A percentile compares a stretch with the other conserved stretches of the same genome.
These are phyloP conservation scores for Philaenus spumarius DNA, from an alignment of 1,140 invertebrate genomes.

Conservation along the genomic window DNA sequence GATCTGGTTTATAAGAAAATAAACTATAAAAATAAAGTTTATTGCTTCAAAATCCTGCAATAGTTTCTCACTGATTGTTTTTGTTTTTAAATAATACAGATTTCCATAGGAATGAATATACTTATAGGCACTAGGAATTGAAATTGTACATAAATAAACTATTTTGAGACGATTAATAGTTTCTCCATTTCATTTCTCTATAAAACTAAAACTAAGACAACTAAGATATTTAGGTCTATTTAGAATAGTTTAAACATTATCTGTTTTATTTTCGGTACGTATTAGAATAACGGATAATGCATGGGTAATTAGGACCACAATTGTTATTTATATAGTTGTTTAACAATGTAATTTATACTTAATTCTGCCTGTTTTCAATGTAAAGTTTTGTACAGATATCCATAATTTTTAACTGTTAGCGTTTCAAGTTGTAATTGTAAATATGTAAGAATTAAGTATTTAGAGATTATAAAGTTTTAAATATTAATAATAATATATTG, in stretches of 20 bases:
- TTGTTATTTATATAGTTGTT: constrained; percentile 12
- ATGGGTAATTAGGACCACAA: background rate
- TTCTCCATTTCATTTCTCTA: background rate
- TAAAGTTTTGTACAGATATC: constrained; percentile 14
- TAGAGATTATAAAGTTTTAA: constrained; percentile 6
- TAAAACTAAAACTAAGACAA: background rate
- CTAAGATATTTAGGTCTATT: background rate
- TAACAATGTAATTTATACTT: constrained; percentile 3
- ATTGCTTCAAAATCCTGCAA: no score
- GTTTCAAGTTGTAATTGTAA: constrained; percentile 5
- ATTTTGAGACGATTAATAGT: background rate
- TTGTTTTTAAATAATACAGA: no score
- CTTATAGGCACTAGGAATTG: background rate
- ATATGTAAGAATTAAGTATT: constrained; percentile 8
- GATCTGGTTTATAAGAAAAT: no score
- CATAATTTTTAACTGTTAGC: constrained; percentile 7
- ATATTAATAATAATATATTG: constrained; percentile 2
- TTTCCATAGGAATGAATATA: no score
- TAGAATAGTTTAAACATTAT: background rate
- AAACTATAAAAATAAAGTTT: no score
- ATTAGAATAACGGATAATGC: background rate
- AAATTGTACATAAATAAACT: background rate
- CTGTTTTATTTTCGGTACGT: background rate
- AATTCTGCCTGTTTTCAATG: constrained; percentile 4
- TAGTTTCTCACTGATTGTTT: no score